phyloP scores from a whole-genome alignment of 2,888 invertebrate genomes.

The Pilophorus perplexus region DNA sequence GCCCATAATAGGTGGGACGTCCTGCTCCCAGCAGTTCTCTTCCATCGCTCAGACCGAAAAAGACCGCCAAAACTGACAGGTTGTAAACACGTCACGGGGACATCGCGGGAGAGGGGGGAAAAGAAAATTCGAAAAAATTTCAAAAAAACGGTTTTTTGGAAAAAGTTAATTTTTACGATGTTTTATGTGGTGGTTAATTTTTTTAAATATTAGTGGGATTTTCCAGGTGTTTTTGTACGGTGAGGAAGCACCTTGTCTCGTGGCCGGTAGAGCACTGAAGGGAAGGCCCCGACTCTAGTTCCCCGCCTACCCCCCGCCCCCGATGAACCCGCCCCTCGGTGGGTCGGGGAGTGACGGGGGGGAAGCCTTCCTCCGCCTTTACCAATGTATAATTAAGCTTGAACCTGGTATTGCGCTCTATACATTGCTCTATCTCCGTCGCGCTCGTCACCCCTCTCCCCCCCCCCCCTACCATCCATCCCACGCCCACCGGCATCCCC shows the following conservation, averaged over 20 bases:
- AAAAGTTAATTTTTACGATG: not conserved
- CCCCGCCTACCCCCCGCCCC: slow-evolving; percentile 37
- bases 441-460: no score
- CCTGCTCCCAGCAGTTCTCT: slow-evolving; percentile 46
- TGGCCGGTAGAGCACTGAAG: slow-evolving; percentile 39
- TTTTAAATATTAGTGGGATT: no score
- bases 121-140: slow-evolving; percentile 5
- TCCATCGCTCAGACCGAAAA: slow-evolving; percentile 33
- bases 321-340: slow-evolving; percentile 2
- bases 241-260: slow-evolving; percentile 36
- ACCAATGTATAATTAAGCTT: slow-evolving; percentile 43
- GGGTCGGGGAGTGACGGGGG: no score
- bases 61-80: not conserved
- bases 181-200: slow-evolving; percentile 1
- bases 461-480: slow-evolving; percentile 37
- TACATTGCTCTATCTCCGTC: slow-evolving; percentile 46
- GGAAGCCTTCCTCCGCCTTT: slow-evolving; percentile 5
- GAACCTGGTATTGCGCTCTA: slow-evolving; percentile 46
- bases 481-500: not conserved
- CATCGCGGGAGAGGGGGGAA: not conserved
- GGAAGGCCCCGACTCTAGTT: slow-evolving; percentile 17
- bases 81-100: not conserved
- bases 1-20: slow-evolving; percentile 45
- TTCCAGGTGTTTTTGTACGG: slow-evolving; percentile 9
- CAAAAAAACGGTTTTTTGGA: slow-evolving; percentile 3